A percentile compares a stretch with the other conserved stretches of the same genome.
These are phyloP conservation scores for Phengaris arion DNA, from an alignment of 2,888 invertebrate species.

Conservation along the genomic window DNA sequence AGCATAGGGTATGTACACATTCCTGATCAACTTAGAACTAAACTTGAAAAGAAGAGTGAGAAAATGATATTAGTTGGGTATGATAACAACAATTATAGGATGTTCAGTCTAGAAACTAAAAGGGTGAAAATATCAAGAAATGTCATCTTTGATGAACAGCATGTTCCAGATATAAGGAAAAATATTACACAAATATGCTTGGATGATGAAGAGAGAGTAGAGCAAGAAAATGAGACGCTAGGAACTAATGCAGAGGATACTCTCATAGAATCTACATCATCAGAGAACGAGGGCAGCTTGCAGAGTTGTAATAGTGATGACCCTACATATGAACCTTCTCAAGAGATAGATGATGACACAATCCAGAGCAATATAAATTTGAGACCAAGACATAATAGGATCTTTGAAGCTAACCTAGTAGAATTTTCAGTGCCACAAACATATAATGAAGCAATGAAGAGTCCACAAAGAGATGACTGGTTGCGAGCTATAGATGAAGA, in stretches of 20 bases:
- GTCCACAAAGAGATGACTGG: too few species aligned
- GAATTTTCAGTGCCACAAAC: too few species aligned
- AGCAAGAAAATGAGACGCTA: too few species aligned
- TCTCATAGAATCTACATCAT: conserved; percentile 14
- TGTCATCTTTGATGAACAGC: conserved; percentile 40
- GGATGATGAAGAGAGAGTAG: too few species aligned
- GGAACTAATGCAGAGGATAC: too few species aligned
- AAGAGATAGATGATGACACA: conserved; percentile 34
- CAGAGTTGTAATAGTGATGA: conserved; percentile 34
- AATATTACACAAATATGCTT: too few species aligned
- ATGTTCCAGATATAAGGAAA: conserved; percentile 29
- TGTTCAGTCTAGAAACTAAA: conserved; percentile 15
- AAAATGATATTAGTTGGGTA: conserved; percentile 38
- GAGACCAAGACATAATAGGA: too few species aligned
- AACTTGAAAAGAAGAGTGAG: conserved; percentile 41
- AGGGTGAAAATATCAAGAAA: conserved; percentile 33
- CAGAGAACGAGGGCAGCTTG: conserved; percentile 36
- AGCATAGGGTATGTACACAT: conserved; percentile 40
- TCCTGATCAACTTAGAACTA: conserved; percentile 44
- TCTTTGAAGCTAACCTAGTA: too few species aligned
- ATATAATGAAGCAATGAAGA: too few species aligned
- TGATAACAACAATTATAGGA: conserved; percentile 24
- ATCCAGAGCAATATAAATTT: conserved; percentile 30
- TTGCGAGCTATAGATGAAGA: too few species aligned
- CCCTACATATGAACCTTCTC: conserved; percentile 40